Evolutionary conservation across 2,888 invertebrate species (phyloP).

Genomic region (Eulithis testata): DNA sequence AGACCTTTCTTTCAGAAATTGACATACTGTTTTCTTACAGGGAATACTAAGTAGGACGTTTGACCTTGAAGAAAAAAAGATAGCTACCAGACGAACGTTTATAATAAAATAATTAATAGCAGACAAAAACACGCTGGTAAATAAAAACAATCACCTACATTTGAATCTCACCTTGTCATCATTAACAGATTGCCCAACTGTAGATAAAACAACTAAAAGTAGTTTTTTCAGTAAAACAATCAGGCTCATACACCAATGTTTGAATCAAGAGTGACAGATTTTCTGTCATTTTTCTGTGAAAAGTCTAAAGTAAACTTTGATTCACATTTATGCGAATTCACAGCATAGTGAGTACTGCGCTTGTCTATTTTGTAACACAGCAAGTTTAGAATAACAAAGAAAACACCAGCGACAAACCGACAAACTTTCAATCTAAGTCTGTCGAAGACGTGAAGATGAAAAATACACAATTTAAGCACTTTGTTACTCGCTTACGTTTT

Average conservation of each 20-base stretch:
- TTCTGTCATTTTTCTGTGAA: no score
- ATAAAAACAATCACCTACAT: background rate
- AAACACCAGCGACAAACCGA: slow-evolving; percentile 1
- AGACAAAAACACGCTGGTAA: background rate
- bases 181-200: no score
- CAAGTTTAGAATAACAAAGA: no score
- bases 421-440: background rate
- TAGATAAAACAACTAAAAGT: no score
- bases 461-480: slow-evolving; percentile 11
- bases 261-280: no score
- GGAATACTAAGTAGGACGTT: slow-evolving; percentile 42
- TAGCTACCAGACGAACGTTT: slow-evolving; percentile 19
- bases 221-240: no score
- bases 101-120: slow-evolving; percentile 7
- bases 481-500: slow-evolving; percentile 26
- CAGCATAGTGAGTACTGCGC: no score
- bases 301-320: no score
- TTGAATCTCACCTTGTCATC: background rate
- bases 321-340: no score
- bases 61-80: slow-evolving; percentile 25
- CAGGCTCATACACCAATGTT: no score
- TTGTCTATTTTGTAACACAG: no score
- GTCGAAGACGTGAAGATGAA: slow-evolving; percentile 5
- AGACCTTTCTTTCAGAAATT: slow-evolving; percentile 40
- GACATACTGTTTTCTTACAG: slow-evolving; percentile 41